Percentiles rank a stretch among this genome's conserved stretches.
These are phyloP conservation scores for Caenorhabditis sp. DNA, from an alignment of 2,888 invertebrate species.

Conservation along the genomic window DNA sequence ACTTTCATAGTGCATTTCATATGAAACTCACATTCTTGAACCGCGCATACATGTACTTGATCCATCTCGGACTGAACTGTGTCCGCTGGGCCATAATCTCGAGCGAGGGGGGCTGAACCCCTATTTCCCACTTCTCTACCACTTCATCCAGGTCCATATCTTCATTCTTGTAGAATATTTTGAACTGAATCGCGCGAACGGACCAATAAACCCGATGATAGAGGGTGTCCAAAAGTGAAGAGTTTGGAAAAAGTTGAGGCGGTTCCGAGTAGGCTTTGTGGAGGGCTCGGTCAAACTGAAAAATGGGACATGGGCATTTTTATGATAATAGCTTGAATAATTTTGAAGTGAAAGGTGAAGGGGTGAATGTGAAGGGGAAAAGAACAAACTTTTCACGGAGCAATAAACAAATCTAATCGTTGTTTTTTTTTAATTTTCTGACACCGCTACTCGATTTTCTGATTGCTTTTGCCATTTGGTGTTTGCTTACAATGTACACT, in stretches of 20 bases:
- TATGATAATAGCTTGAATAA: too few relatives aligned
- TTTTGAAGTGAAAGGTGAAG: too few relatives aligned
- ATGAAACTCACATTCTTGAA: slow-evolving; percentile 72
- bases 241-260: slow-evolving; percentile 52
- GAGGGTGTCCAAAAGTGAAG: slow-evolving; percentile 56
- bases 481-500: too few relatives aligned
- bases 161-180: slow-evolving; percentile 72
- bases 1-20: too few relatives aligned
- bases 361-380: too few relatives aligned
- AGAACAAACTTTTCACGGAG: too few relatives aligned
- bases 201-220: slow-evolving; percentile 70
- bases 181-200: slow-evolving; percentile 66
- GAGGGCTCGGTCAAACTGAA: slow-evolving; percentile 67
- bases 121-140: slow-evolving; percentile 66
- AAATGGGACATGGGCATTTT: neutral
- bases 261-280: slow-evolving; percentile 67
- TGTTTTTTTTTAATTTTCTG: too few relatives aligned
- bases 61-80: slow-evolving; percentile 66
- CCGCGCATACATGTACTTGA: slow-evolving; percentile 75
- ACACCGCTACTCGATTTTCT: too few relatives aligned
- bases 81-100: slow-evolving; percentile 51
- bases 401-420: too few relatives aligned
- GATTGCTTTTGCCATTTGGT: too few relatives aligned
- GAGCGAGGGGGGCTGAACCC: slow-evolving; percentile 63
- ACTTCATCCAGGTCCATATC: slow-evolving; percentile 68